Base-by-base conservation (phyloP, 2,797 vertebrate genomes). In the Chaetodon trifasciatus region DNA sequence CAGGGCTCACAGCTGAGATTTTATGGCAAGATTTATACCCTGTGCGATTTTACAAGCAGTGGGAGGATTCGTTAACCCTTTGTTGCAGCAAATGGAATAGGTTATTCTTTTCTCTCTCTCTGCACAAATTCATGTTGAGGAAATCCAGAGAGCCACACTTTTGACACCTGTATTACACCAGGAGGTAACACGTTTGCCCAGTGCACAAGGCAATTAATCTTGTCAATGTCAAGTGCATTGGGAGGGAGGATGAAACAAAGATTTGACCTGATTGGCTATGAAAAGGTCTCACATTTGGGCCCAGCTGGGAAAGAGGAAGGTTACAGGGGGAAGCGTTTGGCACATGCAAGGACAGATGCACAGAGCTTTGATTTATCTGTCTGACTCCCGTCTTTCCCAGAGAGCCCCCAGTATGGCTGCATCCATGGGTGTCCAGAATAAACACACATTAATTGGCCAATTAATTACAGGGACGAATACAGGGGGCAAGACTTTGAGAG, bases 371-470 rank as follows among this genome's bases (percentile, higher is more conserved):
- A 95, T 95, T 96, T 96, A 96, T 95, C 93, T 92, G 93, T 92
- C 91, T 93, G 93, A 93, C 91, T 93, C 89, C 52, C 77, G 15
- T 90, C 60, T 72, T 86, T 94, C 94, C 94, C 95, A 85, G 81
- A 69, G 92, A 91, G 91, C 77, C 88, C 88, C 71, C 70, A 3
- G 75, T 86, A 87, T 79, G 78, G 86, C 78, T 83, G 83, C 90
- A 89, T 92, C 89, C 90, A 91, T 79, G 79, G 90, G 88, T 94
- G 90, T 94, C 86, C 87, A 93, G 91, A 94, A 95, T 94, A 95
- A 95, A 95, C 94, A 95, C 91, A 90, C 88, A 95, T 95, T 95
- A 95, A 94, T 93, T 90, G 91, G 86, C 88, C 92, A 93, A 94
- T 95, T 95, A 95, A 96, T 95, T 95, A 96, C 92, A 92, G 91